phyloP scores from a whole-genome alignment of 2,113 vertebrate genomes.

The Trogon melanurus region DNA sequence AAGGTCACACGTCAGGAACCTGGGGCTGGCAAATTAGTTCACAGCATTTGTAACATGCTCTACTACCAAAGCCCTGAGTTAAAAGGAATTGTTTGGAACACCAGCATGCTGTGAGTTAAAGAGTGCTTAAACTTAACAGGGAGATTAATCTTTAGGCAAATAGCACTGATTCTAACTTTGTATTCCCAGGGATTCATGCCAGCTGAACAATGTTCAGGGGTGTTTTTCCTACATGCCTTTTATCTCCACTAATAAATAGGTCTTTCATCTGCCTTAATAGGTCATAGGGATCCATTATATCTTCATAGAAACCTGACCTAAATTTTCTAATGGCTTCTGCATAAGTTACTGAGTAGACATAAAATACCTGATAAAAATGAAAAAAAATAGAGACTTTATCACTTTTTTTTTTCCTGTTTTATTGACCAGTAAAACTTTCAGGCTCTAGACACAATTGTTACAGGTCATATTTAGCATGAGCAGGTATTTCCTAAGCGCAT shows the following conservation, averaged over 20 bases:
- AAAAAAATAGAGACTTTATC: not conserved
- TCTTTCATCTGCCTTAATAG: not conserved
- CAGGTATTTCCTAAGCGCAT: not conserved
- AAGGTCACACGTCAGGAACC: not conserved
- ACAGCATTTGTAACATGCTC: not conserved
- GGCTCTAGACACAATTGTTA: not conserved
- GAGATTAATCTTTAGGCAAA: conserved; percentile 1
- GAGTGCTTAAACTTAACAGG: not conserved
- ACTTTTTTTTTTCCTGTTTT: not conserved
- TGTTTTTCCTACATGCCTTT: not conserved
- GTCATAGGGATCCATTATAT: not conserved
- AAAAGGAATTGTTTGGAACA: not conserved
- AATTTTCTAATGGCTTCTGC: not conserved
- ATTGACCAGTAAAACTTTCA: not conserved
- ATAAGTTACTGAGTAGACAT: not conserved
- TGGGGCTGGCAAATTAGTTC: not conserved
- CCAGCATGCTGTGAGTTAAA: not conserved
- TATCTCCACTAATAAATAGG: not conserved
- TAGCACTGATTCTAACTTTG: not conserved
- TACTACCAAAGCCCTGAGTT: not conserved
- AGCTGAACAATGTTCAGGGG: not conserved
- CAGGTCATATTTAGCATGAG: not conserved
- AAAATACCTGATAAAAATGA: not conserved
- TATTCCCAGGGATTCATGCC: not conserved
- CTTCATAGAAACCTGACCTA: not conserved